Evolutionary conservation across 2,797 vertebrate genomes (phyloP).

Genomic region (Zenarchopterus dispar): DNA sequence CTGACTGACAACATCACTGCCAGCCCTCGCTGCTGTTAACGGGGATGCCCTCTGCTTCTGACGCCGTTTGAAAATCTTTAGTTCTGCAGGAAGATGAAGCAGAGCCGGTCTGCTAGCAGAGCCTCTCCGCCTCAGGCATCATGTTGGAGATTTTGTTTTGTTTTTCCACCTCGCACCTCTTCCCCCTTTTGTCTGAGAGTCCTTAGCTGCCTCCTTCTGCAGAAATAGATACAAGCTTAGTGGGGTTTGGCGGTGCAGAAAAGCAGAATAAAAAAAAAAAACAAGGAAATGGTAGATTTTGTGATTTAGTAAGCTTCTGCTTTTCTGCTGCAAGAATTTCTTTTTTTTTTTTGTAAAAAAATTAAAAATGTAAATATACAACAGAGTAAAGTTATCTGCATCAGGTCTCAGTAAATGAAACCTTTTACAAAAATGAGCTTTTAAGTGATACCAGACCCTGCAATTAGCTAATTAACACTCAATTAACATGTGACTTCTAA

Average conservation of each 20-base stretch:
- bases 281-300: constrained; percentile 15
- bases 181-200: constrained; percentile 29
- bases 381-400: constrained; percentile 5
- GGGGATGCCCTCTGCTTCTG: constrained; percentile 62
- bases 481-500: constrained; percentile 15
- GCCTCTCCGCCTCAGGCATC: constrained; percentile 59
- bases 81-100: constrained; percentile 62
- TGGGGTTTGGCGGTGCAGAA: constrained; percentile 43
- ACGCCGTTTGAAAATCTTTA: constrained; percentile 56
- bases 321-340: constrained; percentile 4
- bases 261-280: constrained; percentile 41
- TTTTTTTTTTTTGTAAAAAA: not conserved
- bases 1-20: constrained; percentile 52
- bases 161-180: constrained; percentile 44
- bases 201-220: constrained; percentile 43
- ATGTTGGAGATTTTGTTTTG: constrained; percentile 65
- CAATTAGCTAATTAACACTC: constrained; percentile 9
- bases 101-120: constrained; percentile 40
- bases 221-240: constrained; percentile 63
- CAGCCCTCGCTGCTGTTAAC: constrained; percentile 41
- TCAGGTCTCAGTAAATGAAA: not conserved
- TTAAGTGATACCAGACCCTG: constrained; percentile 1
- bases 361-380: not conserved
- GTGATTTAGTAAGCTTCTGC: constrained; percentile 18
- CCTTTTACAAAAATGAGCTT: not conserved